Percentiles rank a stretch among this genome's conserved stretches.
phyloP scores from a whole-genome alignment of 1,140 invertebrate species.

The Holcopasites calliopsidis region DNA sequence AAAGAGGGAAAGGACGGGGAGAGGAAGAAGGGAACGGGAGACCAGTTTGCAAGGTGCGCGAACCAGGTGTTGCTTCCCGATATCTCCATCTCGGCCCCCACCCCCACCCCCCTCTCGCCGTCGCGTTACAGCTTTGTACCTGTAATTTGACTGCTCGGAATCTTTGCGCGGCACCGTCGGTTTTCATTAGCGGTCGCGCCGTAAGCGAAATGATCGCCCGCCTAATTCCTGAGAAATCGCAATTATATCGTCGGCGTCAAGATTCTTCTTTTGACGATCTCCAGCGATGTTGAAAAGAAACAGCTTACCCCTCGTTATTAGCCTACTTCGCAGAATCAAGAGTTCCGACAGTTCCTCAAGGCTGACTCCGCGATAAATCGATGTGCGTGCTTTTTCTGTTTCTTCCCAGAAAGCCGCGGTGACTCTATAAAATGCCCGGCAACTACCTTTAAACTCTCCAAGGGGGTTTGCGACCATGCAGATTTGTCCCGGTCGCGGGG shows the following conservation, averaged over 20 bases:
- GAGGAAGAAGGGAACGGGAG: constrained; percentile 50
- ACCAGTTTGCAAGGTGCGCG: constrained; percentile 74
- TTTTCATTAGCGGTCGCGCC: constrained; percentile 27
- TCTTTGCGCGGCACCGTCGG: constrained; percentile 38
- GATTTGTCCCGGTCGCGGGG: too few species aligned
- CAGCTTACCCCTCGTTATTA: too few species aligned
- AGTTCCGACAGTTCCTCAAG: too few species aligned
- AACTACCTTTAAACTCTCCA: too few species aligned
- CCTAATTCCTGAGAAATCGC: background rate
- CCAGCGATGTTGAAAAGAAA: too few species aligned
- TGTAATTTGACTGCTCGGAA: constrained; percentile 56
- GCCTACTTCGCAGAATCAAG: too few species aligned
- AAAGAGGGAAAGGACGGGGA: background rate
- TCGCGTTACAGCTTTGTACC: constrained; percentile 53
- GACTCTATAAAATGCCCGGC: too few species aligned
- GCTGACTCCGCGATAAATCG: too few species aligned
- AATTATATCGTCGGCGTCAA: background rate
- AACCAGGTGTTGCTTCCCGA: constrained; percentile 70
- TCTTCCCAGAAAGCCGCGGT: too few species aligned
- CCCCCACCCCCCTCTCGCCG: too few species aligned
- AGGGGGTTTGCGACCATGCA: too few species aligned
- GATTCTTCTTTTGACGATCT: background rate
- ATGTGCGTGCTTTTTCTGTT: too few species aligned
- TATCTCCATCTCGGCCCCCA: constrained; percentile 48
- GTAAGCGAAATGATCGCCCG: constrained; percentile 23